Conservation (phyloP, 35 echinoderm and acorn worm genomes). For the Apostichopus japonicus region DNA sequence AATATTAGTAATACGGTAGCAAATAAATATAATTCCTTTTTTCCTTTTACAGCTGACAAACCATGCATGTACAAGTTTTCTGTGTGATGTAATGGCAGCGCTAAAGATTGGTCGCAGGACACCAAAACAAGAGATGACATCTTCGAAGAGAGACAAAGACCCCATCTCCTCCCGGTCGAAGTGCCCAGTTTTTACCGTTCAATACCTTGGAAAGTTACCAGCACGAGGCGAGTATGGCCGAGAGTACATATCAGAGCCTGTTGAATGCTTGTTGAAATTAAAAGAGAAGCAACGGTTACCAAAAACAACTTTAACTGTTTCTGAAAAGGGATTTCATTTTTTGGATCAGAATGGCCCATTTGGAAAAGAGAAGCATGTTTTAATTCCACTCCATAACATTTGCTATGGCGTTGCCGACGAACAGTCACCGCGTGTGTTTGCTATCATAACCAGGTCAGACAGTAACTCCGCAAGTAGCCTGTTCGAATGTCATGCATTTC, state of each 20-base stretch:
- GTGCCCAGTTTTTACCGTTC: conserved; percentile 86
- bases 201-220: conserved; percentile 93
- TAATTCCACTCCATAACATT: conserved; percentile 96
- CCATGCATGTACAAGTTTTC: not conserved
- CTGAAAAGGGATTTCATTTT: conserved; percentile 96
- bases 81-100: not conserved
- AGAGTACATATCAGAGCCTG: conserved; percentile 89
- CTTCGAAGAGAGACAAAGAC: conserved; percentile 2
- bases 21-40: not conserved
- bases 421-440: conserved; percentile 88
- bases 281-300: conserved; percentile 72
- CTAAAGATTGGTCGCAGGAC: not conserved
- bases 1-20: not conserved
- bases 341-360: conserved; percentile 91
- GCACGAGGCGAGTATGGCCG: conserved; percentile 92
- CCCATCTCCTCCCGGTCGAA: conserved; percentile 30
- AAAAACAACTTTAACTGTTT: conserved; percentile 74
- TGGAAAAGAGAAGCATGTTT: conserved; percentile 96
- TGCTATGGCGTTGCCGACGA: conserved; percentile 98
- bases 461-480: conserved; percentile 84
- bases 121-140: not conserved
- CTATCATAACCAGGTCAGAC: conserved; percentile 91
- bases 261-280: conserved; percentile 79
- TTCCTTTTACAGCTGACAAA: not conserved
- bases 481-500: conserved; percentile 95